Percentiles rank a stretch among this genome's conserved stretches.
Conservation (phyloP, 2,888 invertebrate species). For the Macaria notata region DNA sequence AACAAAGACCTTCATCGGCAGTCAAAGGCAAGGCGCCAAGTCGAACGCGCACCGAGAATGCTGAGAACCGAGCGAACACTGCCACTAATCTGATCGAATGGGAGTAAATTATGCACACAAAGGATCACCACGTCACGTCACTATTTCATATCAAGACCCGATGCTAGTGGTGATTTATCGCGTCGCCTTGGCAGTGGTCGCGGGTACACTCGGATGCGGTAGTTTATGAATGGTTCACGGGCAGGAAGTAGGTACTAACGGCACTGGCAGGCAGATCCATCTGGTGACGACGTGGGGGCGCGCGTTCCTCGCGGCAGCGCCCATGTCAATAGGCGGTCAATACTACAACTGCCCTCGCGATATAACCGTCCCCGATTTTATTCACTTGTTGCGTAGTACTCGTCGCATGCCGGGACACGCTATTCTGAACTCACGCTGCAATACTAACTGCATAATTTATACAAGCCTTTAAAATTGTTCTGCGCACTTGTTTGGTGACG, state of each 20-base stretch:
- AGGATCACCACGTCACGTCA: constrained; percentile 22
- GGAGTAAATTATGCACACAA: constrained; percentile 13
- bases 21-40: constrained; percentile 57
- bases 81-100: constrained; percentile 11
- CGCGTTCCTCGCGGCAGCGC: constrained; percentile 74
- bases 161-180: constrained; percentile 26
- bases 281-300: constrained; percentile 76
- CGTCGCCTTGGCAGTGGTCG: constrained; percentile 16
- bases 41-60: constrained; percentile 36
- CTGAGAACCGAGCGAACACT: constrained; percentile 1
- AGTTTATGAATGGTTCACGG: constrained; percentile 18
- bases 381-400: constrained; percentile 69
- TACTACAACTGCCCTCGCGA: constrained; percentile 59
- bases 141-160: constrained; percentile 20
- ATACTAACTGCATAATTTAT: constrained; percentile 61
- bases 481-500: constrained; percentile 56
- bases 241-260: constrained; percentile 62
- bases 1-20: constrained; percentile 55
- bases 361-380: constrained; percentile 67
- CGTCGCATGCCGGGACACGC: constrained; percentile 60
- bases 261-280: constrained; percentile 75
- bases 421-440: constrained; percentile 63
- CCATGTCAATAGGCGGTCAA: constrained; percentile 73
- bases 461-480: constrained; percentile 51
- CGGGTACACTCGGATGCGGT: constrained; percentile 13